Evolutionary conservation across 2,888 invertebrate species (phyloP), one percentile per base, ranked within the genome.

Genomic region (Cosmopolites sordidus): DNA sequence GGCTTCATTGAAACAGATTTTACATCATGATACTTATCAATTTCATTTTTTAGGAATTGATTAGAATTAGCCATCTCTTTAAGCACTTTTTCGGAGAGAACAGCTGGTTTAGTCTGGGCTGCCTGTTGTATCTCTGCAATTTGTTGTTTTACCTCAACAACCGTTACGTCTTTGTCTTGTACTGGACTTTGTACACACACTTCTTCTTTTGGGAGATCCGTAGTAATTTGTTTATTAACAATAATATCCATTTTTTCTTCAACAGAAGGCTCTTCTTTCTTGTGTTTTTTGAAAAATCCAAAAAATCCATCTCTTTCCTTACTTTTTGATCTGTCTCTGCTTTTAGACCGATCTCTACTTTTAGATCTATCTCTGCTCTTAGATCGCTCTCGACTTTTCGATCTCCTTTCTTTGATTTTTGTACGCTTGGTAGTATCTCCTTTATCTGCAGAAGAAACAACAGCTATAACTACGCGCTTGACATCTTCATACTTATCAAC

Each of bases 281-380:
- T 54, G 9, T 39, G 43, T 51, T 68, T 68, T 50, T 67, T 68
- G 42, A 68, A 68, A 11, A 64, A 43, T 16, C 66, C 64, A 30
- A 64, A 60, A 42, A 64, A 55, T 39, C 62, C 60, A 51, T 58
- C 51, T 9, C 54, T 29, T 22, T 59, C 52, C 29, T 47, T 49
- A 27, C 55, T 58, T 29, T 56, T 46, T 22, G 52, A 55, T 45
- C 56, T 44, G 14, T 59, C 54, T 37, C 53, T 40, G 39, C 57
- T 55, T 17, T 53, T 56, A 8, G 56, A 56, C 12, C 48, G 16
- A 38, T 40, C 51, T 47, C 53, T 52, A 15, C 56, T 58, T 33
- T 58, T 52, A n/a, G 58, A 48, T 29, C 58, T 37, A 37, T 59
- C 52, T 30, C 51, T 49, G 18, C 55, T 58, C 30, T 56, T 46